phyloP scores from a whole-genome alignment of 2,113 vertebrate species.

The Phalacrocorax pelagicus region DNA sequence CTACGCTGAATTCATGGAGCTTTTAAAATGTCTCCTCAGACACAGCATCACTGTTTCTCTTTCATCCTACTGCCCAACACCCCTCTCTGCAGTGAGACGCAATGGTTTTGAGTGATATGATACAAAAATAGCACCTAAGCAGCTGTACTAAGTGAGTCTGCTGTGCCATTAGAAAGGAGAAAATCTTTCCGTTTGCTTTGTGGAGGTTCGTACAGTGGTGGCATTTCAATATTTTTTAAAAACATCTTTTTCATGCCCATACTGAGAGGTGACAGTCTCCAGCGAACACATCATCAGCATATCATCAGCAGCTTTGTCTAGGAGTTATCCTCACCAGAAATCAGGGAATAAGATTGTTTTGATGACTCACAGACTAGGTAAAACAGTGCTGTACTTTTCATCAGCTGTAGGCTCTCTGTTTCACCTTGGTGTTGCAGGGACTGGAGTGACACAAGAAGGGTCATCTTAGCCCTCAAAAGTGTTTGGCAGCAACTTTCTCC shows the following conservation, averaged over 20 bases:
- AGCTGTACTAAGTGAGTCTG: not conserved
- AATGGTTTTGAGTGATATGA: constrained; percentile 4
- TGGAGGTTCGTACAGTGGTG: not conserved
- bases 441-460: accelerated
- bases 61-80: constrained; percentile 27
- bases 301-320: not conserved
- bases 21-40: constrained; percentile 26
- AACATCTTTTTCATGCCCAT: not conserved
- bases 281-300: not conserved
- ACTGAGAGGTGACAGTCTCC: not conserved
- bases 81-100: constrained; percentile 15
- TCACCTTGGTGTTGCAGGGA: accelerated
- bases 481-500: not conserved
- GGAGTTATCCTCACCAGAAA: not conserved
- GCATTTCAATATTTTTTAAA: not conserved
- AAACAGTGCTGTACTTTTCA: not conserved
- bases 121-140: constrained; percentile 55
- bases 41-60: not conserved
- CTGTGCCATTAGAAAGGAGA: not conserved
- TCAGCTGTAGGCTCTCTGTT: not conserved
- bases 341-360: not conserved
- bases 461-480: not conserved
- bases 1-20: not conserved
- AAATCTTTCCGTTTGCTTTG: not conserved
- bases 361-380: not conserved